Percentiles rank a stretch among this genome's conserved stretches.
phyloP scores from a whole-genome alignment of 2,888 invertebrate species.

The Creontiades dilutus region DNA sequence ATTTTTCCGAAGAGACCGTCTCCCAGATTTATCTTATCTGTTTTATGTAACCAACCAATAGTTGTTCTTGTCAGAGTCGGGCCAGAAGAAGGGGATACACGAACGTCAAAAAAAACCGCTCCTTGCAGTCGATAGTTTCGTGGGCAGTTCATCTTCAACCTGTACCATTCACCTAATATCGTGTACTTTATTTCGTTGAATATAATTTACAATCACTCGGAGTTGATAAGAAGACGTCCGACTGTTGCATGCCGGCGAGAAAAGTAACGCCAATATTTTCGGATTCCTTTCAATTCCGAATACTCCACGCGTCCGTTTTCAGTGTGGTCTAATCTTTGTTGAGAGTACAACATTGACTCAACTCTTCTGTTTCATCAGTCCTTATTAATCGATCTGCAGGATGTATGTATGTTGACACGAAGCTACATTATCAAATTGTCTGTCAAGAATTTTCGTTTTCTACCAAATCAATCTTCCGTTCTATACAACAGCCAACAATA shows the following conservation, averaged over 20 bases:
- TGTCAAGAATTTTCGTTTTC: no score
- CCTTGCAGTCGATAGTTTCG: not conserved
- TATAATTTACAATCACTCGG: no score
- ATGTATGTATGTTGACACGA: slow-evolving; percentile 2
- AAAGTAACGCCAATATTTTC: no score
- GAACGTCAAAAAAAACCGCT: not conserved
- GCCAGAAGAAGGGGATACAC: not conserved
- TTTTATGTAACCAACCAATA: slow-evolving; percentile 64
- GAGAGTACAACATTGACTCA: no score
- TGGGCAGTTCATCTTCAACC: not conserved
- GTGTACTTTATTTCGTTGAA: no score
- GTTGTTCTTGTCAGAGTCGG: slow-evolving; percentile 30
- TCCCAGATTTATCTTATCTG: slow-evolving; percentile 60
- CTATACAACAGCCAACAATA: no score
- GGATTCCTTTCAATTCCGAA: no score
- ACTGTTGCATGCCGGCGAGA: no score
- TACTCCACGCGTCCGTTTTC: not conserved
- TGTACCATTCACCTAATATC: not conserved
- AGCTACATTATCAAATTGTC: not conserved
- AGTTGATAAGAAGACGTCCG: no score
- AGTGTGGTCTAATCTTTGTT: not conserved
- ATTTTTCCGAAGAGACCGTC: slow-evolving; percentile 10
- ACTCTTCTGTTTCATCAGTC: no score
- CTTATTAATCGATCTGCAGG: not conserved
- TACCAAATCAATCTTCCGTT: no score